These are phyloP conservation scores for Platyscapa corneri DNA, from an alignment of 1,140 invertebrate genomes.

Conservation along the genomic window DNA sequence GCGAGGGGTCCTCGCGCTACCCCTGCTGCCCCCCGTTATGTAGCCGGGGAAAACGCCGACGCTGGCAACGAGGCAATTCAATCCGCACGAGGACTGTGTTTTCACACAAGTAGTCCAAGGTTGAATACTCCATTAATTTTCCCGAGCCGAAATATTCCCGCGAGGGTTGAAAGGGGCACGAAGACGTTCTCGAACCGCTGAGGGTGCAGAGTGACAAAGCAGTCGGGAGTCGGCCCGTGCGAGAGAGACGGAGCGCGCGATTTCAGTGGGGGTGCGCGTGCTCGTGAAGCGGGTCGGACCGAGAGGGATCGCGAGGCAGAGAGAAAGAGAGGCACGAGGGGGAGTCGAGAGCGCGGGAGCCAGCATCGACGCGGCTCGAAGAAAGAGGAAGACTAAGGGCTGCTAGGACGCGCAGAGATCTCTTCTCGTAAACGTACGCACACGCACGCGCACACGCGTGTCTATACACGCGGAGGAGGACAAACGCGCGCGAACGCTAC, in stretches of 20 bases:
- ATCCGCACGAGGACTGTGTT: no score
- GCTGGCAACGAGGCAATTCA: no score
- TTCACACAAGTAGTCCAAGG: constrained; percentile 32
- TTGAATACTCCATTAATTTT: constrained; percentile 31
- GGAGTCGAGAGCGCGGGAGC: no score
- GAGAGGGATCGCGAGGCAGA: neutral
- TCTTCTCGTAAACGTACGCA: neutral
- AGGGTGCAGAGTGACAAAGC: neutral
- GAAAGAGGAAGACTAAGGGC: constrained; percentile 5
- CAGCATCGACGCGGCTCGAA: neutral
- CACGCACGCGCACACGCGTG: neutral
- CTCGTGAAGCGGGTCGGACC: neutral
- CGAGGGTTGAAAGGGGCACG: neutral
- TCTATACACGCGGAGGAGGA: neutral
- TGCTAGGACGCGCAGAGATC: neutral
- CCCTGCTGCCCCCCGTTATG: no score
- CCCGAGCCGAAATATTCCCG: neutral
- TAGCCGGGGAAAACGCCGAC: no score
- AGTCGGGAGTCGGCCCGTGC: neutral
- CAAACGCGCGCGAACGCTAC: neutral
- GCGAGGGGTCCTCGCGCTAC: no score
- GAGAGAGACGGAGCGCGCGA: neutral
- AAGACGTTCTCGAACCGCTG: neutral
- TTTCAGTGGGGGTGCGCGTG: neutral
- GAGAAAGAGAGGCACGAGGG: neutral